Evolutionary conservation across 2,797 vertebrate genomes (phyloP).

Genomic region (Sebastes iracundus): DNA sequence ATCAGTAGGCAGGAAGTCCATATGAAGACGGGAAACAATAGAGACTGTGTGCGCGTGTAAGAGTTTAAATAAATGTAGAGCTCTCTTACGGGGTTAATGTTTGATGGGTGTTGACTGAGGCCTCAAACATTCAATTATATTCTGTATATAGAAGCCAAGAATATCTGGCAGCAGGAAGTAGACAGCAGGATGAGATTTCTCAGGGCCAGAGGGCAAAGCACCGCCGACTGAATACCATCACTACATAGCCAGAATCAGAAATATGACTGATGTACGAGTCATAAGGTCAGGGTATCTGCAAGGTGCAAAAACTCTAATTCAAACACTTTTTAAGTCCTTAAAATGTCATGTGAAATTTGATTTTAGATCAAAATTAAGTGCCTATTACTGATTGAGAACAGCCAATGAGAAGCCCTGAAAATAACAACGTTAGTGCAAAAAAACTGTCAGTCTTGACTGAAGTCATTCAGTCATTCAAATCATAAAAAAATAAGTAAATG

Average conservation of each 20-base stretch:
- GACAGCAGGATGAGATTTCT: constrained; percentile 2
- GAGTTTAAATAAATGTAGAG: background rate
- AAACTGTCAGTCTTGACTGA: background rate
- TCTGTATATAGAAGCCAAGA: constrained; percentile 19
- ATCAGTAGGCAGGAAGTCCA: constrained; percentile 9
- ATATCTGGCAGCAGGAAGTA: constrained; percentile 24
- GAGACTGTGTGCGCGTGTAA: constrained; percentile 3
- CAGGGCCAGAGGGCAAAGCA: constrained; percentile 18
- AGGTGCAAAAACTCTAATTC: background rate
- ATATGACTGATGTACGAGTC: background rate
- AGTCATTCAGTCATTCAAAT: background rate
- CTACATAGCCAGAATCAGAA: background rate
- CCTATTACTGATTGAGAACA: background rate
- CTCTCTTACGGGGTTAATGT: constrained; percentile 10
- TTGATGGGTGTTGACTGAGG: background rate
- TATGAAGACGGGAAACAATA: constrained; percentile 17
- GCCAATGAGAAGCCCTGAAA: background rate
- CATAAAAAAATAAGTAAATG: background rate
- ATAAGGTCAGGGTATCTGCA: background rate
- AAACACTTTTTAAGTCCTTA: background rate
- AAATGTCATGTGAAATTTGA: background rate
- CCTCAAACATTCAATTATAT: background rate
- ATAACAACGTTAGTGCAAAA: background rate
- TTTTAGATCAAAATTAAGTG: background rate
- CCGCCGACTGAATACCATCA: background rate